Conservation (phyloP, 2,888 invertebrate species). For the Cephus rjabovi region DNA sequence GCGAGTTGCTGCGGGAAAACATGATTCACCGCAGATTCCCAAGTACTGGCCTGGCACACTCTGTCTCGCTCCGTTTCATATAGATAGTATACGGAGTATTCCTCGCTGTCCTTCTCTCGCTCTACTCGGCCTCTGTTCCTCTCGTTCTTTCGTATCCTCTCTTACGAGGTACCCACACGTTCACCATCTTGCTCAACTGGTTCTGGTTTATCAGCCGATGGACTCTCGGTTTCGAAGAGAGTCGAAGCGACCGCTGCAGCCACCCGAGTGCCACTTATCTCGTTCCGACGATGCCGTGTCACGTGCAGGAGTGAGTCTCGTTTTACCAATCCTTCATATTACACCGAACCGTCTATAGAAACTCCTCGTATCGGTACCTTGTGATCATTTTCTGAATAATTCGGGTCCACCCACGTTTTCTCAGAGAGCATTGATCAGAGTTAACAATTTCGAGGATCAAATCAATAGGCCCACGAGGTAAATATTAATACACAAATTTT, state of each 20-base stretch:
- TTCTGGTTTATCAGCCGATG: slow-evolving; percentile 37
- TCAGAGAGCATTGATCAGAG: not conserved
- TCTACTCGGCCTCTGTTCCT: slow-evolving; percentile 2
- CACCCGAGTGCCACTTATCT: slow-evolving; percentile 37
- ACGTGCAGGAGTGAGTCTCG: slow-evolving; percentile 26
- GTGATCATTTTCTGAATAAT: not conserved
- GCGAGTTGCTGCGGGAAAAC: slow-evolving; percentile 35
- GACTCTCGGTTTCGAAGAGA: slow-evolving; percentile 47
- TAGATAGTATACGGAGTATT: not conserved
- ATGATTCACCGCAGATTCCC: slow-evolving; percentile 35
- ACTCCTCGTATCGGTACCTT: not conserved
- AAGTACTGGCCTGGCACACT: slow-evolving; percentile 18
- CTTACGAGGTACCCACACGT: not conserved
- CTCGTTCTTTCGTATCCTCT: slow-evolving; percentile 1
- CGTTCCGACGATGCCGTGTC: slow-evolving; percentile 33
- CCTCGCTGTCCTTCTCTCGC: not conserved
- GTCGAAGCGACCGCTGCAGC: slow-evolving; percentile 22
- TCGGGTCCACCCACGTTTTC: not conserved
- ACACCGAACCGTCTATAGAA: not conserved
- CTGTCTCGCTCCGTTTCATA: slow-evolving; percentile 10
- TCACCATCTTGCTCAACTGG: slow-evolving; percentile 33
- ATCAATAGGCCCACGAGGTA: not conserved
- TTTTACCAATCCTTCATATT: not conserved
- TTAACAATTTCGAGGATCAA: not conserved
- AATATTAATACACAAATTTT: not conserved